Evolutionary conservation across 2,888 invertebrate genomes (phyloP).

Genomic region (Yponomeuta evonymella): DNA sequence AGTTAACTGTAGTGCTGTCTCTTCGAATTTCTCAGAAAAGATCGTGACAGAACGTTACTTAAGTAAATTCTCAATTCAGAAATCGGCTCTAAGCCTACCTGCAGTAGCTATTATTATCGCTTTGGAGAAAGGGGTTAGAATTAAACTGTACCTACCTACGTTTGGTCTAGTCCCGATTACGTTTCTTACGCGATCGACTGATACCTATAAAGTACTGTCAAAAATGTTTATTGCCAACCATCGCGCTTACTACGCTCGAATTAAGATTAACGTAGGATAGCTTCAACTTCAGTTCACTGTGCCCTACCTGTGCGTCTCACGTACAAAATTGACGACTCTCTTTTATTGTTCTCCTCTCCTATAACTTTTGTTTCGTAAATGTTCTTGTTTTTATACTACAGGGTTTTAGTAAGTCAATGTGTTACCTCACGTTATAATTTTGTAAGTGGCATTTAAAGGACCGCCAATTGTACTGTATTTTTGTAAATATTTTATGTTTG

Average conservation of each 20-base stretch:
- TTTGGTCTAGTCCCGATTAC: neutral
- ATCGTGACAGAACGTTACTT: no score
- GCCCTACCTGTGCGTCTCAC: neutral
- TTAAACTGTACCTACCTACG: neutral
- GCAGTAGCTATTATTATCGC: neutral
- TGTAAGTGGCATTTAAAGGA: no score
- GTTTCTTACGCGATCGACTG: neutral
- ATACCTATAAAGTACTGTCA: neutral
- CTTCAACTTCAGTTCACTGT: no score
- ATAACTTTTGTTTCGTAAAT: neutral
- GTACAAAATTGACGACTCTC: slow-evolving; percentile 5
- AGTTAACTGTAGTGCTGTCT: no score
- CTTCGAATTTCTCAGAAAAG: no score
- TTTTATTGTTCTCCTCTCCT: slow-evolving; percentile 1
- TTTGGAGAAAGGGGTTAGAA: neutral
- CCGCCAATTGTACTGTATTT: no score
- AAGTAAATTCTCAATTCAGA: no score
- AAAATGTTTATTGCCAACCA: no score
- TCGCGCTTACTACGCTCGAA: no score
- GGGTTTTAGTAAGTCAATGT: neutral
- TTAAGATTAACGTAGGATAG: no score
- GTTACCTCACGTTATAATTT: no score
- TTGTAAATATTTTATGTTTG: no score
- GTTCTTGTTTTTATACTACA: neutral
- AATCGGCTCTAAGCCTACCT: neutral